Conservation (phyloP, 2,113 vertebrate species). For the Zingel zingel region DNA sequence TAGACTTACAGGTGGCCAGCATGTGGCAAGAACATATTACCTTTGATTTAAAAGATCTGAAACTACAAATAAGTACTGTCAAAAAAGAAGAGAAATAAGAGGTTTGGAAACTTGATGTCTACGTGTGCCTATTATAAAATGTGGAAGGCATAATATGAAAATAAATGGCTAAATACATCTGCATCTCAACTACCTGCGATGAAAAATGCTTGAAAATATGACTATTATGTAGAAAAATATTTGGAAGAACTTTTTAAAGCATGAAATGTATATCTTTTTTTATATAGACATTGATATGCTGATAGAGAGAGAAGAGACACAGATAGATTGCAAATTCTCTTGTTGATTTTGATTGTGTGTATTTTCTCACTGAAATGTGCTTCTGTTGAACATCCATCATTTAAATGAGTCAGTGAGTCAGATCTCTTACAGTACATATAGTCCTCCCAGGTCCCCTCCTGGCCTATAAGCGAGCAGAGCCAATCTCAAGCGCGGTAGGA, state of each 20-base stretch:
- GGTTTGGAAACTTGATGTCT: background rate
- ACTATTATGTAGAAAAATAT: too few relatives aligned
- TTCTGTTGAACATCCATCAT: slow-evolving; percentile 10
- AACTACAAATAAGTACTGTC: background rate
- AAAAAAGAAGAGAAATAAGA: background rate
- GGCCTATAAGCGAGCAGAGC: slow-evolving; percentile 15
- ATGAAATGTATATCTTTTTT: too few relatives aligned
- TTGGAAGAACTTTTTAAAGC: background rate
- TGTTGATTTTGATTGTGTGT: background rate
- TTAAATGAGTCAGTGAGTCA: slow-evolving; percentile 42
- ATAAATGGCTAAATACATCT: background rate
- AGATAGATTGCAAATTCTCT: background rate
- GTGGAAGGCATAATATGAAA: background rate
- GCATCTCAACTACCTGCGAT: background rate
- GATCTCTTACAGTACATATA: slow-evolving; percentile 37
- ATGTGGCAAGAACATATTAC: background rate
- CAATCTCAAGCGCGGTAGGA: slow-evolving; percentile 17
- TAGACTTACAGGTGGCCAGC: background rate
- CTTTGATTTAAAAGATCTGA: background rate
- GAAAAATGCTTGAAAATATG: background rate
- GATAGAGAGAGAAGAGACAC: background rate
- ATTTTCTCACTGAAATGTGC: slow-evolving; percentile 1
- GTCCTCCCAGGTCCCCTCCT: slow-evolving; percentile 20
- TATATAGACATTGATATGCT: too few relatives aligned
- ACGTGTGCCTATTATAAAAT: background rate